phyloP scores from a whole-genome alignment of 2,113 vertebrate species.

The Eidolon helvum region DNA sequence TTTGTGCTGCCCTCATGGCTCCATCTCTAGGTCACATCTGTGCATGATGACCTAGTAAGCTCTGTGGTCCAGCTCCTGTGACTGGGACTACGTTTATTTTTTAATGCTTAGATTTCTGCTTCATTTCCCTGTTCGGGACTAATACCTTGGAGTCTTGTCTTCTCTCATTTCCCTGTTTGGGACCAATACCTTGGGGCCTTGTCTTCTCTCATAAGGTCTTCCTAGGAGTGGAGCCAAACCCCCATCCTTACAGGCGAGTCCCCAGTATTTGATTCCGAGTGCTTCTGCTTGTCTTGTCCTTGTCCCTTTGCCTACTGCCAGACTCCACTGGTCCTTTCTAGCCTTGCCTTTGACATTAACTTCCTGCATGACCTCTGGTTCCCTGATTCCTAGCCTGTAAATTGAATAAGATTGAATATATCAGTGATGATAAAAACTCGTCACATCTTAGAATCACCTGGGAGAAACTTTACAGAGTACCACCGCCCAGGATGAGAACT shows the following conservation, averaged over 20 bases:
- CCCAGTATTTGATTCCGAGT: background rate
- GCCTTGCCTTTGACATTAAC: background rate
- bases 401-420: background rate
- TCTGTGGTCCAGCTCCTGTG: background rate
- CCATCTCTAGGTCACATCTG: background rate
- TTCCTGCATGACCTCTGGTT: background rate
- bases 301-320: background rate
- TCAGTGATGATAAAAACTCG: background rate
- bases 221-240: background rate
- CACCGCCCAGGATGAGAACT: background rate
- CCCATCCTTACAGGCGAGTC: background rate
- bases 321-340: background rate
- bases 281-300: background rate
- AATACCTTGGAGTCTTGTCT: background rate
- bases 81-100: background rate
- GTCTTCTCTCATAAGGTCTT: slow-evolving; percentile 5
- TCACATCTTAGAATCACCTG: background rate
- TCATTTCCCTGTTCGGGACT: background rate
- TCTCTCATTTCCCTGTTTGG: background rate
- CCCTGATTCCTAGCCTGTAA: background rate
- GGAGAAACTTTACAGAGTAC: background rate
- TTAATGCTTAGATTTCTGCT: background rate
- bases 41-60: background rate
- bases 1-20: background rate
- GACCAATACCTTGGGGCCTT: background rate